Evolutionary conservation across 2,888 invertebrate genomes (phyloP).

Genomic region (Hirtodrosophila histrioides): DNA sequence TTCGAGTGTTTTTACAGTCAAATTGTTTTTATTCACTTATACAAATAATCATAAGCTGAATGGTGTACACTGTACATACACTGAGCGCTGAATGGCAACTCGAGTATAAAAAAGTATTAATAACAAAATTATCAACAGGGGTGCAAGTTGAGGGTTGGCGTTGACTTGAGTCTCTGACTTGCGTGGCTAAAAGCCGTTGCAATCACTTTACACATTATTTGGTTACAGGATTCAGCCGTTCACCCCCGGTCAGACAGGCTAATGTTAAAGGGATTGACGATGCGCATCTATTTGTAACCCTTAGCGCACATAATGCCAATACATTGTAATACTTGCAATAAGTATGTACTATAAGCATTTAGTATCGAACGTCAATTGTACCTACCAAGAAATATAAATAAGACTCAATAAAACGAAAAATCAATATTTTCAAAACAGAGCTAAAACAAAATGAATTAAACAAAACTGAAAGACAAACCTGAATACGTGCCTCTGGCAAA

Average conservation of each 20-base stretch:
- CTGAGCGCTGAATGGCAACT: constrained; percentile 4
- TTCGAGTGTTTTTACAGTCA: constrained; percentile 76
- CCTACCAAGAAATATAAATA: background rate
- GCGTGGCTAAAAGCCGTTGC: constrained; percentile 31
- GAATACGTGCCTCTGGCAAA: constrained; percentile 99
- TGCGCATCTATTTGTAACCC: constrained; percentile 7
- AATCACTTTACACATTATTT: constrained; percentile 32
- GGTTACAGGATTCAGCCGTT: constrained; percentile 21
- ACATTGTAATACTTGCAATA: background rate
- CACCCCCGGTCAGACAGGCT: constrained; percentile 2
- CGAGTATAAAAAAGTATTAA: constrained; percentile 38
- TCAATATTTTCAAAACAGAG: constrained; percentile 14
- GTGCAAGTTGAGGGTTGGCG: constrained; percentile 56
- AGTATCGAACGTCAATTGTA: too few relatives aligned
- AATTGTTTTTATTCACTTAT: constrained; percentile 77
- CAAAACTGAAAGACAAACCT: constrained; percentile 89
- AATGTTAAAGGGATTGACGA: background rate
- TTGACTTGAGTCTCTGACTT: constrained; percentile 28
- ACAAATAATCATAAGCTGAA: constrained; percentile 61
- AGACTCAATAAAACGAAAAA: constrained; percentile 1
- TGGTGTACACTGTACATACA: constrained; percentile 11
- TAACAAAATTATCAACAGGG: constrained; percentile 42
- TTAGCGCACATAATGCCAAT: background rate
- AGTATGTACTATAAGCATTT: too few relatives aligned
- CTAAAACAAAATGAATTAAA: constrained; percentile 65